Evolutionary conservation across 1,140 invertebrate genomes (phyloP).

Genomic region (Caenorhabditis elegans): DNA sequence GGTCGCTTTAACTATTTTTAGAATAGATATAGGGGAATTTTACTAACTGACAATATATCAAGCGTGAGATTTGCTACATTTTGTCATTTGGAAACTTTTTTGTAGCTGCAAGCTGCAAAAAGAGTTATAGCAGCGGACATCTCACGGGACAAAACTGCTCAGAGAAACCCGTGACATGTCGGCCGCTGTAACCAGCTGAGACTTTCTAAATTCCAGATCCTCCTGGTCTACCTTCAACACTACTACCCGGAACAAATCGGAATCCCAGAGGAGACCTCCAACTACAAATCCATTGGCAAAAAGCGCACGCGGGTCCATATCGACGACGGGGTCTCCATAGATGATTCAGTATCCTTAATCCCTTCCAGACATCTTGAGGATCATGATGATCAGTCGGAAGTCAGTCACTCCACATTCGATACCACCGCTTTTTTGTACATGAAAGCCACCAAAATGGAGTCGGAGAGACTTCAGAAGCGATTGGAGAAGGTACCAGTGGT

Average conservation of each 20-base stretch:
- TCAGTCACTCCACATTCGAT: constrained; percentile 23
- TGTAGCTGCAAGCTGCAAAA: too few relatives aligned
- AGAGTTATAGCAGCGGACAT: too few relatives aligned
- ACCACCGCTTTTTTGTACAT: constrained; percentile 23
- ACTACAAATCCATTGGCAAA: constrained; percentile 21
- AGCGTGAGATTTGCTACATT: background rate
- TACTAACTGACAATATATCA: too few relatives aligned
- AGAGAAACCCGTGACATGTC: too few relatives aligned
- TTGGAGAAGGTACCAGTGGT: constrained; percentile 3
- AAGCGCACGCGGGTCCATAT: background rate
- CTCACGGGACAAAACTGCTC: too few relatives aligned
- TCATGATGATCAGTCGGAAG: background rate
- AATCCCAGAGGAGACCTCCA: constrained; percentile 32
- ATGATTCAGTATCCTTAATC: background rate
- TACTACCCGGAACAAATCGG: constrained; percentile 35
- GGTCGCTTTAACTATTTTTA: too few relatives aligned
- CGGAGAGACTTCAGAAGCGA: constrained; percentile 16
- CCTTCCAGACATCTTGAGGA: background rate
- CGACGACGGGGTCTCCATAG: background rate
- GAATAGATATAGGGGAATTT: too few relatives aligned
- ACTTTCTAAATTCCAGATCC: constrained; percentile 6
- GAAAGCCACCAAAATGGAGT: constrained; percentile 22
- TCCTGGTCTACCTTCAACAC: constrained; percentile 34
- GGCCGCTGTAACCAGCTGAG: too few relatives aligned
- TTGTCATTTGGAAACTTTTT: background rate